phyloP scores from a whole-genome alignment of 2,888 invertebrate species.

The Perizoma flavofasciatum region DNA sequence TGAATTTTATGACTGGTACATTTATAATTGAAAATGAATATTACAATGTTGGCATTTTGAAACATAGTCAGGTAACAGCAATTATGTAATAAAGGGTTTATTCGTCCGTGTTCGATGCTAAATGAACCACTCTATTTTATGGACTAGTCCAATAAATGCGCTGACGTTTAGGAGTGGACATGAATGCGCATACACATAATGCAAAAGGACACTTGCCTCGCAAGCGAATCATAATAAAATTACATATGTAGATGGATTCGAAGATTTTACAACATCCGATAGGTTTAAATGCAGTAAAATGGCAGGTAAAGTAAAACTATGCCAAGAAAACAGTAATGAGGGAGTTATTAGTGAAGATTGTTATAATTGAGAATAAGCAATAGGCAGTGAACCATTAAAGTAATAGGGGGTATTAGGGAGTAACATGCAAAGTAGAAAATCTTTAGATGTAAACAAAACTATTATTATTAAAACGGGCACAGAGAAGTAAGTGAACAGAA shows the following conservation, averaged over 20 bases:
- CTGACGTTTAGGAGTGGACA: slow-evolving; percentile 57
- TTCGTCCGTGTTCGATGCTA: slow-evolving; percentile 57
- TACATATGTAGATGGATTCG: slow-evolving; percentile 66
- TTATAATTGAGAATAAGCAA: slow-evolving; percentile 36
- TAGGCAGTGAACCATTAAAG: slow-evolving; percentile 26
- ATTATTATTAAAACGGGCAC: neutral
- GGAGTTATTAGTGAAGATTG: slow-evolving; percentile 22
- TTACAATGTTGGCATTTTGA: slow-evolving; percentile 51
- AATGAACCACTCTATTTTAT: slow-evolving; percentile 77
- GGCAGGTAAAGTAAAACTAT: slow-evolving; percentile 48
- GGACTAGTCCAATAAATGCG: slow-evolving; percentile 68
- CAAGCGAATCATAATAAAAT: slow-evolving; percentile 66
- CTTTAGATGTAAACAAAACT: slow-evolving; percentile 16
- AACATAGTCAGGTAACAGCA: slow-evolving; percentile 42
- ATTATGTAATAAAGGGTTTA: slow-evolving; percentile 72
- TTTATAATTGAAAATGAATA: slow-evolving; percentile 55
- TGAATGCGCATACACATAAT: slow-evolving; percentile 56
- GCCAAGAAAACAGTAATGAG: slow-evolving; percentile 42
- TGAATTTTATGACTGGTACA: slow-evolving; percentile 56
- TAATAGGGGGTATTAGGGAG: slow-evolving; percentile 28
- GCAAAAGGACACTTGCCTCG: slow-evolving; percentile 74
- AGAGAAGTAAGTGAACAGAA: too few relatives aligned
- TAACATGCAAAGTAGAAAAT: slow-evolving; percentile 21
- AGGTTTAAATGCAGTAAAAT: slow-evolving; percentile 52
- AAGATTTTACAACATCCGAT: slow-evolving; percentile 47